A percentile compares a stretch with the other conserved stretches of the same genome.
Conservation (phyloP, 2,113 vertebrate species). For the Rhabdornis inornatus region DNA sequence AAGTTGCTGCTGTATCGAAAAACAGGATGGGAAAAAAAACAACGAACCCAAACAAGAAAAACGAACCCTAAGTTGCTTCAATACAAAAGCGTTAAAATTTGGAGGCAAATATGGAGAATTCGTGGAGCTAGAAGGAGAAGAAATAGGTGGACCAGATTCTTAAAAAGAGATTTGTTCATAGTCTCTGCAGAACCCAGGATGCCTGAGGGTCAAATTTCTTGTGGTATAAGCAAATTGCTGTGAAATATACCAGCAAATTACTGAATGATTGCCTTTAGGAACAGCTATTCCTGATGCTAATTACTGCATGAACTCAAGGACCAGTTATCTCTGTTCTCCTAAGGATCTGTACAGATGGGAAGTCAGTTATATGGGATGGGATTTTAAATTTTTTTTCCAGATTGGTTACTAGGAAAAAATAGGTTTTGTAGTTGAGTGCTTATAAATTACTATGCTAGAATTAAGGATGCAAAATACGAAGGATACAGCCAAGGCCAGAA, state of each 20-base stretch:
- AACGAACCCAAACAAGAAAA: background rate
- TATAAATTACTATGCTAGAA: background rate
- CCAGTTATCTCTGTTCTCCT: background rate
- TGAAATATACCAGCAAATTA: slow-evolving; percentile 44
- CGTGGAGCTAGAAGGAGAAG: background rate
- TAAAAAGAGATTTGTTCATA: background rate
- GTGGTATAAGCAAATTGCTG: slow-evolving; percentile 11
- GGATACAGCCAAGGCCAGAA: background rate
- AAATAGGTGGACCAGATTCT: background rate
- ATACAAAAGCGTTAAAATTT: background rate
- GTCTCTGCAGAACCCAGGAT: background rate
- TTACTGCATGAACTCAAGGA: background rate
- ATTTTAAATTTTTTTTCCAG: background rate
- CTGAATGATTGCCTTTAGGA: background rate
- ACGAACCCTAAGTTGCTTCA: background rate
- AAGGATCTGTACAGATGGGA: background rate
- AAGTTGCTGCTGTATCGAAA: background rate
- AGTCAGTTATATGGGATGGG: background rate
- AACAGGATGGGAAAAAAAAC: background rate
- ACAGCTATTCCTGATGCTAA: background rate
- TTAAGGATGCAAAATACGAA: background rate
- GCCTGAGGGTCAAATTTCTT: background rate
- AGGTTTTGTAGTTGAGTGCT: background rate
- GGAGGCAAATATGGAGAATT: background rate
- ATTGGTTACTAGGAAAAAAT: background rate